Base-by-base conservation (phyloP, 2,888 invertebrate genomes). In the Polyploca ridens region DNA sequence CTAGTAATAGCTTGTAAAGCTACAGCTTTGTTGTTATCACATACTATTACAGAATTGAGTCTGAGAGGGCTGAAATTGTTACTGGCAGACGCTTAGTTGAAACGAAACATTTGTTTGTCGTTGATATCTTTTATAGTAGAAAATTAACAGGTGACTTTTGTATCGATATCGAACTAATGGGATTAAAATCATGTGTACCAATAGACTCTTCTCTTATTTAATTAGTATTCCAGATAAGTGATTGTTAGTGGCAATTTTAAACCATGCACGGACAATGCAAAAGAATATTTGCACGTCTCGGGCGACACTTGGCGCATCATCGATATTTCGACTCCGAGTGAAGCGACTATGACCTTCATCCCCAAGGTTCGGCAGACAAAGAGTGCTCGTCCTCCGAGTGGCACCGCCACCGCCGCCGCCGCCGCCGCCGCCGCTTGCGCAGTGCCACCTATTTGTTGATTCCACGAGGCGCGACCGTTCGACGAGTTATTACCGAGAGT, bases 401-500 rank as follows among this genome's bases (percentile, higher is more conserved):
- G 63, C 58, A 62, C 11, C 16, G 44, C 27, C 27, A 27, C 27
- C 27, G 63, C 27, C 33, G 41, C 41, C 3, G 4, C 41, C 41
- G 13, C 41, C 13, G 41, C 41, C 41, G 13, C 7, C 38, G 10
- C 3, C 62, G 61, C 59, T 44, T 63, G 66, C 67, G 69, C 68
- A 64, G 62, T 57, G 71, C 63, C 69, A 64, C 66, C 83, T 82
- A 79, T 77, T 87, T 87, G 79, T 79, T 64, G 79, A 88, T 88
- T 85, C 87, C 72, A 62, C 62, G 68, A 60, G 70, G 77, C 75
- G 74, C 72, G 74, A 68, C 66, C 69, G 70, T 76, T 79, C 80
- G 76, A 79, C 82, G 85, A 88, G 88, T 88, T 88, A 88, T 87
- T 82, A 79, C 86, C 82, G 80, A 74, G 82, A 75, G 82, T 71